Conservation (phyloP, 1,140 invertebrate species). For the Dreissena polymorpha region DNA sequence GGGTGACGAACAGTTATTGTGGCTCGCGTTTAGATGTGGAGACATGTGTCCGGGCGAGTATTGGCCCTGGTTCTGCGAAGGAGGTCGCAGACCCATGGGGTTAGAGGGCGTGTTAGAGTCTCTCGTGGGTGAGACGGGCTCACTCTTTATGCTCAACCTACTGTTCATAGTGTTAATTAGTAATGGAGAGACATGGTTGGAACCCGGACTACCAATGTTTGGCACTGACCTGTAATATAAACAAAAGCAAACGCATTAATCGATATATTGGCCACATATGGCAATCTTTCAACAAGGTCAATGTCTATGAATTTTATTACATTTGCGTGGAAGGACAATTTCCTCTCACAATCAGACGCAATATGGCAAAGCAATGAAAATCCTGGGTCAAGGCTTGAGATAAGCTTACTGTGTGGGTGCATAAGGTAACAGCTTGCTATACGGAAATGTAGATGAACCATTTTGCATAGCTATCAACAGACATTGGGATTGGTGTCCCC, state of each 20-base stretch:
- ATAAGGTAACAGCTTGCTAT: no score
- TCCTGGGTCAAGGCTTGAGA: no score
- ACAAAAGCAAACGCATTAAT: neutral
- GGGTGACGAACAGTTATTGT: slow-evolving; percentile 71
- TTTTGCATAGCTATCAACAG: no score
- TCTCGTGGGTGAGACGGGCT: slow-evolving; percentile 94
- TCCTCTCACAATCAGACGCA: no score
- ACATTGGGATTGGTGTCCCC: no score
- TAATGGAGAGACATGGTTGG: slow-evolving; percentile 80
- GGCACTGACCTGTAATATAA: slow-evolving; percentile 52
- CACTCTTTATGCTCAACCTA: slow-evolving; percentile 92
- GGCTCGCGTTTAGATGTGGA: slow-evolving; percentile 54
- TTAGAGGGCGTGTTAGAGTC: slow-evolving; percentile 81
- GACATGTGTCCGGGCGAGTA: slow-evolving; percentile 69
- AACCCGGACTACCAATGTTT: slow-evolving; percentile 46
- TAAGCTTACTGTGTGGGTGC: no score
- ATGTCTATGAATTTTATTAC: no score
- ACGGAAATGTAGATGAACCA: no score
- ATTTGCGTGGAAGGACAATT: no score
- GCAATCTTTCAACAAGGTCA: no score
- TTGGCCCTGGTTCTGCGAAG: slow-evolving; percentile 64
- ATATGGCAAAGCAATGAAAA: no score
- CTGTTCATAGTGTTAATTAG: slow-evolving; percentile 90
- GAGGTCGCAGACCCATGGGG: slow-evolving; percentile 70
- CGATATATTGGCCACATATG: no score